These are phyloP conservation scores for Dasypus novemcinctus DNA, from an alignment of 2,113 vertebrate genomes.

Conservation along the genomic window DNA sequence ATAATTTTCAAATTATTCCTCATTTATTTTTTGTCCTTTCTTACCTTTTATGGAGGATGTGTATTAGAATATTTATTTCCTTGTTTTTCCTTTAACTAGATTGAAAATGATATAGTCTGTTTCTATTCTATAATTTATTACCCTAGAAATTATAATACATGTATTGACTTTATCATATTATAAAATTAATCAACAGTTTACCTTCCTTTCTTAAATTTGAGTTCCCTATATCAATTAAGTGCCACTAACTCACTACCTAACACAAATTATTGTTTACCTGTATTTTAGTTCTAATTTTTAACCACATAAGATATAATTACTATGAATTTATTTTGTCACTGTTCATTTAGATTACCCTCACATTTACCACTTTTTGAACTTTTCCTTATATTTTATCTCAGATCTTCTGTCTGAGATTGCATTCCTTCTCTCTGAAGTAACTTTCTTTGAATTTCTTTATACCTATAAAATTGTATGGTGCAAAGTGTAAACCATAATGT, in stretches of 20 bases:
- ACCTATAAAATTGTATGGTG: no score
- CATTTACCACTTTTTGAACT: background rate
- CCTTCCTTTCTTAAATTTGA: background rate
- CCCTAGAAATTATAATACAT: background rate
- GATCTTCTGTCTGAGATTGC: background rate
- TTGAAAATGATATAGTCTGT: constrained; percentile 1
- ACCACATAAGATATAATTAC: background rate
- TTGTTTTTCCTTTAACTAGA: background rate
- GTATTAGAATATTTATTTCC: background rate
- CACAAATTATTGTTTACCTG: background rate
- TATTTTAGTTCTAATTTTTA: background rate
- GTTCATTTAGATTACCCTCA: background rate
- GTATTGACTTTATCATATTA: background rate
- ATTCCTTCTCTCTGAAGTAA: background rate
- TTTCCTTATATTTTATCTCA: constrained; percentile 5
- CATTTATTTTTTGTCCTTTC: background rate
- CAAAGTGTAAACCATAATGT: no score
- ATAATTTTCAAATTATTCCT: background rate
- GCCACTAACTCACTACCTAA: background rate
- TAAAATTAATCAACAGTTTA: background rate
- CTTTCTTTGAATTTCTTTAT: constrained; percentile 9
- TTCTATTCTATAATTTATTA: constrained; percentile 2
- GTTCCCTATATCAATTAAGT: background rate
- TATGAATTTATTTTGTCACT: background rate
- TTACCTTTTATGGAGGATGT: background rate